Conservation (phyloP, 2,888 invertebrate species). For the Drosophila tripunctata region DNA sequence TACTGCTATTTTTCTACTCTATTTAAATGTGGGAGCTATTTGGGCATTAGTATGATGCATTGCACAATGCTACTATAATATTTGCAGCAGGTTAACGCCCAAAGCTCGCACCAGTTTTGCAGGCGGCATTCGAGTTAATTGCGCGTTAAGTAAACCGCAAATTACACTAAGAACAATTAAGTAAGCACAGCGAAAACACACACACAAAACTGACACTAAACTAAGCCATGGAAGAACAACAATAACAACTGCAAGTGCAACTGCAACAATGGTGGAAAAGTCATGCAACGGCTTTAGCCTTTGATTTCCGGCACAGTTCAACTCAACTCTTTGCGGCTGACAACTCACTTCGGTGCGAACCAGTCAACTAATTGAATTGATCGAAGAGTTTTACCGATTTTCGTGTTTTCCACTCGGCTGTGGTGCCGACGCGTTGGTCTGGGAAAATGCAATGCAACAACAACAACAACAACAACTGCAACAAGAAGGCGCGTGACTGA, state of each 20-base stretch:
- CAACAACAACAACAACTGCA: not conserved
- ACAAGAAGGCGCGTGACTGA: slow-evolving; percentile 59
- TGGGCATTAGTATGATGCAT: not conserved
- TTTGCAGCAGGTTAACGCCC: slow-evolving; percentile 13
- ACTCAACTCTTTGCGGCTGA: slow-evolving; percentile 6
- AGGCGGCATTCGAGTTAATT: slow-evolving; percentile 31
- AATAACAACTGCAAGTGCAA: slow-evolving; percentile 1
- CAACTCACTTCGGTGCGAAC: slow-evolving; percentile 40
- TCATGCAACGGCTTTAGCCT: slow-evolving; percentile 12
- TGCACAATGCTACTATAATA: slow-evolving; percentile 44
- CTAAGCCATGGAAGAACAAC: slow-evolving; percentile 7
- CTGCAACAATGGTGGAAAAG: slow-evolving; percentile 39
- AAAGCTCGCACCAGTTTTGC: not conserved
- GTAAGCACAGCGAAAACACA: slow-evolving; percentile 18
- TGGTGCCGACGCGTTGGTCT: slow-evolving; percentile 2
- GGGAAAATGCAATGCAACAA: slow-evolving; percentile 28
- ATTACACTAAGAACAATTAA: slow-evolving; percentile 35
- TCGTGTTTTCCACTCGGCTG: slow-evolving; percentile 5
- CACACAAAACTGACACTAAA: not conserved
- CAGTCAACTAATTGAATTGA: slow-evolving; percentile 61
- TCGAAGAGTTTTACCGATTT: slow-evolving; percentile 38
- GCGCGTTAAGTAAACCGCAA: slow-evolving; percentile 49
- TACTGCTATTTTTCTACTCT: not conserved
- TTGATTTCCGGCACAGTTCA: slow-evolving; percentile 26
- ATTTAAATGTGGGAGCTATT: slow-evolving; percentile 36